Evolutionary conservation across 2,888 invertebrate species (phyloP), one percentile per base, ranked within the genome.

Genomic region (Euproctis similis): DNA sequence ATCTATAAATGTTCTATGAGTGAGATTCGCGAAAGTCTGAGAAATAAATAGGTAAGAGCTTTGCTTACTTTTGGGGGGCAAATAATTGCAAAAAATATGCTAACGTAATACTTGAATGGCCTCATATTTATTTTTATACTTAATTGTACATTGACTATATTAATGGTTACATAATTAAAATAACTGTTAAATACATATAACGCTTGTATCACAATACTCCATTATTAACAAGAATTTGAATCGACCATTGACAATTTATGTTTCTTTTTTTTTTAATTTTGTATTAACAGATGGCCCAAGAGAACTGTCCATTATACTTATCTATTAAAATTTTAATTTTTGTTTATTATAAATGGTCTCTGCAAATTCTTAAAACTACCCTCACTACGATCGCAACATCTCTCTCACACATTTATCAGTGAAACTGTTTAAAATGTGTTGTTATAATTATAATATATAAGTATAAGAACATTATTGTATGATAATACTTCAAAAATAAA

Each of bases 341-440:
- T 20, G 10, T 17, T 10, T 18, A 16, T 20, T 22, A 11, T 26
- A 8, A 4, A 20, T 21, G 16, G 23, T 29, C 16, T 20, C 10
- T 9, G 7, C 25, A 26, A 29, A 16, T 14, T 23, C 25, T 17
- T 12, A 12, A n/a, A n/a, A n/a, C n/a, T n/a, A n/a, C n/a, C n/a
- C 18, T 4, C 26, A 30, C 38, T 36, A 39, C 36, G 31, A 16
- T 28, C 36, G 41, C 39, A 49, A 36, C 31, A 50, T 38, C 17
- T 29, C 31, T 53, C 36, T 36, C 39, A 44, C 36, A 48, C 53
- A 42, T 49, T 46, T 43, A 31, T 25, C 63, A 61, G 63, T 64
- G 8, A 54, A 62, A 63, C 60, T 64, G 63, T 61, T 6, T 43
- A 28, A 41, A n/a, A 46, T 46, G 53, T 53, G 43, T 41, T 39